Conservation (phyloP, 2,888 invertebrate species). For the Phyllotreta cruciferae region DNA sequence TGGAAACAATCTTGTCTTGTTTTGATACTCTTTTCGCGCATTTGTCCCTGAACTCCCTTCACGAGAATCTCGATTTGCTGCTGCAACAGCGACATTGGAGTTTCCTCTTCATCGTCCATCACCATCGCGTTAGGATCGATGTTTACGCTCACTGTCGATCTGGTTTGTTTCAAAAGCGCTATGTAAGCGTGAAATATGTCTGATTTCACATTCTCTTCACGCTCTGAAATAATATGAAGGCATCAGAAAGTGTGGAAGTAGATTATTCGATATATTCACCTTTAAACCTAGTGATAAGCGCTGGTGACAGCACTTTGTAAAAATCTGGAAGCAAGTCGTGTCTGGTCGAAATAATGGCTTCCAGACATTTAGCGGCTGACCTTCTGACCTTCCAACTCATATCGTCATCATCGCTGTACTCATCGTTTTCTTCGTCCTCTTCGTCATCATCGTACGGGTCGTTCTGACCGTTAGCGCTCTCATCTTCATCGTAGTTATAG, state of each 20-base stretch:
- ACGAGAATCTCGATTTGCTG: conserved; percentile 79
- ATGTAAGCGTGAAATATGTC: conserved; percentile 98
- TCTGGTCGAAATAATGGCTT: conserved; percentile 91
- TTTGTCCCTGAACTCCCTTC: conserved; percentile 85
- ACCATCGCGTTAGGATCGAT: conserved; percentile 72
- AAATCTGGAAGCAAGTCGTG: conserved; percentile 90
- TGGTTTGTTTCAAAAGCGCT: conserved; percentile 88
- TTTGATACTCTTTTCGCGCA: conserved; percentile 86
- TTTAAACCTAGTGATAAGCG: conserved; percentile 91
- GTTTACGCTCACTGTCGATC: conserved; percentile 70
- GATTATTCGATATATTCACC: conserved; percentile 62
- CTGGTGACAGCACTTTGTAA: conserved; percentile 88
- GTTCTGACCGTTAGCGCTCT: conserved; percentile 72
- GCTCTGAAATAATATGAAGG: conserved; percentile 66
- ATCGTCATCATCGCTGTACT: conserved; percentile 99
- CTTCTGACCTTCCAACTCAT: conserved; percentile 99
- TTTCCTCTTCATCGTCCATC: conserved; percentile 66
- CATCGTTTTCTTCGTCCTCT: conserved; percentile 85
- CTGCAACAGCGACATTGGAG: conserved; percentile 68
- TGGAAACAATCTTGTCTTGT: conserved; percentile 92
- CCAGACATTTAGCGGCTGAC: conserved; percentile 96
- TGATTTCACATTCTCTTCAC: conserved; percentile 98
- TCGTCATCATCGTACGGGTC: conserved; percentile 72
- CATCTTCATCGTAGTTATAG: conserved; percentile 96
- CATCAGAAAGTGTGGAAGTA: neutral